These are phyloP conservation scores for Oncorhynchus gorbuscha DNA, from an alignment of 2,113 vertebrate genomes.

Conservation along the genomic window DNA sequence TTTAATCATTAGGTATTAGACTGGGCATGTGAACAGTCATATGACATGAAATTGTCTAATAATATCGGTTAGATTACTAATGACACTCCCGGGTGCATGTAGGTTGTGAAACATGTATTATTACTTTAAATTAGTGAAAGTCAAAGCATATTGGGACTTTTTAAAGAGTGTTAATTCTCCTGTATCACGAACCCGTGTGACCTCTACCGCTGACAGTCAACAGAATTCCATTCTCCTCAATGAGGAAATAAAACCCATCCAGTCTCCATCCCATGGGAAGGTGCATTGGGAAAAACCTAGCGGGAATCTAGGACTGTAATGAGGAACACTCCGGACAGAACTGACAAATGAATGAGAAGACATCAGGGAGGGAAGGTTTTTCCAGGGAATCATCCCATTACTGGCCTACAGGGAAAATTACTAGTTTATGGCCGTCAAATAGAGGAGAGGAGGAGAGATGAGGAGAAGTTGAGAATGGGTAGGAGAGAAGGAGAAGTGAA, in stretches of 20 bases:
- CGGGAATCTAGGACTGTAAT: background rate
- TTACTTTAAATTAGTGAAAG: background rate
- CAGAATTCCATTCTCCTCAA: background rate
- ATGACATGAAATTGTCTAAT: no score
- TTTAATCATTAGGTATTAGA: no score
- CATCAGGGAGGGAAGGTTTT: background rate
- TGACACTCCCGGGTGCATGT: no score
- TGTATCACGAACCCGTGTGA: no score
- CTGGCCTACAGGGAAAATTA: background rate
- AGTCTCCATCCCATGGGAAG: background rate
- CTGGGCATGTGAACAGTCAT: no score
- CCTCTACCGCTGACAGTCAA: background rate
- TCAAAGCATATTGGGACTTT: background rate
- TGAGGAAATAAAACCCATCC: background rate
- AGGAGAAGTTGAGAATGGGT: no score
- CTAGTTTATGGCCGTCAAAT: background rate
- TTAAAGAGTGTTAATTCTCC: no score
- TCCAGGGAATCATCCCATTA: background rate
- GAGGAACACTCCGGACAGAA: no score
- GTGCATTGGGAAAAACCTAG: background rate
- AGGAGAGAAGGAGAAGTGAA: no score
- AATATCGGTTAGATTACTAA: no score
- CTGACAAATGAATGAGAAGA: background rate
- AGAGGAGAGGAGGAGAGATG: background rate
- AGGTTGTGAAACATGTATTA: no score